Evolutionary conservation across 2,888 invertebrate species (phyloP).

Genomic region (Aplocera efformata): DNA sequence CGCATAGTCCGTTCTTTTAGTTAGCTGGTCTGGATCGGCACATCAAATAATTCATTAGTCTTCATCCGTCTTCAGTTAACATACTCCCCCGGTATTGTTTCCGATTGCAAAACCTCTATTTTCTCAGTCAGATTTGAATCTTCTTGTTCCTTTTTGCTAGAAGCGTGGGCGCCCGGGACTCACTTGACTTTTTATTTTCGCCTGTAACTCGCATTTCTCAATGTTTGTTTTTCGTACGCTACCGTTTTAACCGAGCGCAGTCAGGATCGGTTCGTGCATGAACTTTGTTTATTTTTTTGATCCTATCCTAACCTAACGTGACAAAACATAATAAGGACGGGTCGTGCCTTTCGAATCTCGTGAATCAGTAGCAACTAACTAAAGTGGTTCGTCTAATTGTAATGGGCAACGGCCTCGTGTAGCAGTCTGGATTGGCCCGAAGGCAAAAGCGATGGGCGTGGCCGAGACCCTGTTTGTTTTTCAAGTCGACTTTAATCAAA

Average conservation of each 20-base stretch:
- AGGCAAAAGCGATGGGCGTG: conserved; percentile 50
- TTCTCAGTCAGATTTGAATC: conserved; percentile 41
- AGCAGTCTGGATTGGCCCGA: conserved; percentile 45
- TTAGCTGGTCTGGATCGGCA: conserved; percentile 33
- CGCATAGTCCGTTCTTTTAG: too few relatives aligned
- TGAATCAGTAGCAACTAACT: conserved; percentile 54
- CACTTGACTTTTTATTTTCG: conserved; percentile 52
- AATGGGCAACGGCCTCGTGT: conserved; percentile 49
- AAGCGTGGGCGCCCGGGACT: conserved; percentile 32
- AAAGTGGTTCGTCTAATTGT: conserved; percentile 53
- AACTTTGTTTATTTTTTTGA: conserved; percentile 47
- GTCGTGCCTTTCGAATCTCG: conserved; percentile 21
- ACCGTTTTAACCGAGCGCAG: conserved; percentile 63
- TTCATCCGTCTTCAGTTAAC: conserved; percentile 35
- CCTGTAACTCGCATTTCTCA: conserved; percentile 40
- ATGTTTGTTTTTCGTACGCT: conserved; percentile 56
- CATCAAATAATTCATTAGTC: conserved; percentile 48
- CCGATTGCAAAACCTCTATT: conserved; percentile 37
- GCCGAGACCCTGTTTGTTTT: conserved; percentile 66
- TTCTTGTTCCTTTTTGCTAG: conserved; percentile 37
- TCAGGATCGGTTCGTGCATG: conserved; percentile 55
- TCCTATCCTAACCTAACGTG: conserved; percentile 23
- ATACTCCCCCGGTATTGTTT: conserved; percentile 39
- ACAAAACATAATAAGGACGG: conserved; percentile 20
- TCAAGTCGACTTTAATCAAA: conserved; percentile 63